Evolutionary conservation across 2,888 invertebrate species (phyloP).

Genomic region (Drosophila phalerata): DNA sequence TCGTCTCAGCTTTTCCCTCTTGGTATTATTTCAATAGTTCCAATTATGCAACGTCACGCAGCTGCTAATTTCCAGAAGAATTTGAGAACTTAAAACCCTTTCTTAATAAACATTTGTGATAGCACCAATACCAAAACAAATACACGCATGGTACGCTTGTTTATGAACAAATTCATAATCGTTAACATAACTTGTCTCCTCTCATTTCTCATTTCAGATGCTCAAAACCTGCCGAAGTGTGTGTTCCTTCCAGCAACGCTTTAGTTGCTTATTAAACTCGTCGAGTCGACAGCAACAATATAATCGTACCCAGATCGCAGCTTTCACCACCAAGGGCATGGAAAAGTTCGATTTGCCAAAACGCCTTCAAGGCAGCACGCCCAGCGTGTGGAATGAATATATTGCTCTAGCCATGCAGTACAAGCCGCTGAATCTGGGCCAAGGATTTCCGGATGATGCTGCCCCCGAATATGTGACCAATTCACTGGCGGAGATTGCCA

Average conservation of each 20-base stretch:
- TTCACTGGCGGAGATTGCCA: constrained; percentile 89
- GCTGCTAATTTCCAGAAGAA: constrained; percentile 23
- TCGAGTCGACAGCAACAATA: constrained; percentile 6
- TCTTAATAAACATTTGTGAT: constrained; percentile 24
- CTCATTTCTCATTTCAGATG: constrained; percentile 67
- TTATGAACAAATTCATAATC: constrained; percentile 24
- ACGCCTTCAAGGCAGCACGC: constrained; percentile 84
- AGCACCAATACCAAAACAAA: constrained; percentile 10
- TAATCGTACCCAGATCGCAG: background rate
- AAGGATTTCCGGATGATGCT: constrained; percentile 97
- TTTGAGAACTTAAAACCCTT: constrained; percentile 1
- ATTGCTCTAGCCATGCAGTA: constrained; percentile 92
- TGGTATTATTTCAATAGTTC: constrained; percentile 25
- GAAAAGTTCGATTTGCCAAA: constrained; percentile 84
- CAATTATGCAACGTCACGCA: constrained; percentile 73
- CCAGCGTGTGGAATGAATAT: constrained; percentile 92
- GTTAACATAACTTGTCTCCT: constrained; percentile 1
- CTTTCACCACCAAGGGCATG: constrained; percentile 61
- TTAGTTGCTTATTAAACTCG: constrained; percentile 4
- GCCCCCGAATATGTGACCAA: constrained; percentile 93
- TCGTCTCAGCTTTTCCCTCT: constrained; percentile 17
- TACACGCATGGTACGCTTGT: constrained; percentile 28
- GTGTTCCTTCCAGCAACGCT: constrained; percentile 17
- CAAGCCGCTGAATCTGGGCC: constrained; percentile 96
- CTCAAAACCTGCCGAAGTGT: constrained; percentile 53